A percentile compares a stretch with the other conserved stretches of the same genome.
phyloP scores from a whole-genome alignment of 1,140 invertebrate species.

The Diorhabda elongata region DNA sequence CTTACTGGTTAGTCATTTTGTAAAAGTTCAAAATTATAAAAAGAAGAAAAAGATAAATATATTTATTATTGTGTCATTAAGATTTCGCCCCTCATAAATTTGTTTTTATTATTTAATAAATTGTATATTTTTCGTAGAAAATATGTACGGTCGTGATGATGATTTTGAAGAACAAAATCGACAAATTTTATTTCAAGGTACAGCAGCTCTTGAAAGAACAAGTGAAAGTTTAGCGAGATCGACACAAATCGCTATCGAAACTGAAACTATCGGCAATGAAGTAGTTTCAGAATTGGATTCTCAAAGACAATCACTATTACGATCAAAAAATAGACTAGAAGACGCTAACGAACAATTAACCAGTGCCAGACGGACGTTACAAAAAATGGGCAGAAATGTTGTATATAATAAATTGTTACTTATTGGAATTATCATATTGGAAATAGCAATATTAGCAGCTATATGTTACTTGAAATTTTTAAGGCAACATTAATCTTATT shows the following conservation, averaged over 20 bases:
- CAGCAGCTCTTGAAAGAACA: constrained; percentile 58
- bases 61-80: no score
- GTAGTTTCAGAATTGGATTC: constrained; percentile 55
- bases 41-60: no score
- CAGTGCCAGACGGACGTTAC: constrained; percentile 44
- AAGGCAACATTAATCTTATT: not conserved
- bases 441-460: constrained; percentile 41
- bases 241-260: constrained; percentile 70
- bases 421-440: constrained; percentile 49
- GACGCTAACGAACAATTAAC: constrained; percentile 50
- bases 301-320: constrained; percentile 50
- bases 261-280: constrained; percentile 72
- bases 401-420: constrained; percentile 52
- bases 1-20: no score
- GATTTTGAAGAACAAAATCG: constrained; percentile 54
- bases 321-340: constrained; percentile 48
- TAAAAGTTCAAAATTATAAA: no score
- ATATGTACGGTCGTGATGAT: not conserved
- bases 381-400: constrained; percentile 48
- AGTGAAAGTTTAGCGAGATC: constrained; percentile 64
- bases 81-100: no score
- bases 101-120: no score
- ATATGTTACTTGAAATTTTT: constrained; percentile 36
- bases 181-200: constrained; percentile 55
- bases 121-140: not conserved